A percentile compares a stretch with the other conserved stretches of the same genome.
phyloP scores from a whole-genome alignment of 2,797 vertebrate genomes.

The Muscicapa comitata region DNA sequence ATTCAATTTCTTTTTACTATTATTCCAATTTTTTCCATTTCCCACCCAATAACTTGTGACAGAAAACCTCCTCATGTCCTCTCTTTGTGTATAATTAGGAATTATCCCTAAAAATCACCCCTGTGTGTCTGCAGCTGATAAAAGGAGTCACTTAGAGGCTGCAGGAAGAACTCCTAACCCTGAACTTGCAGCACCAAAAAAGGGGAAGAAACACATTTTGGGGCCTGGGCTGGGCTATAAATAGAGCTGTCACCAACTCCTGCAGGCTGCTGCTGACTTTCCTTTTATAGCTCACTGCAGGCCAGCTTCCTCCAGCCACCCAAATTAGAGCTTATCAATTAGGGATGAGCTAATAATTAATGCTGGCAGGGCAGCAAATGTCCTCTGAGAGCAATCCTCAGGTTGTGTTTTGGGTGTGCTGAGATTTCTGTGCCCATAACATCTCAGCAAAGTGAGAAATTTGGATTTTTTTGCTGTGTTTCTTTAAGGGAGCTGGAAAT shows the following conservation, averaged over 20 bases:
- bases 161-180: not conserved
- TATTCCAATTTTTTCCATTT: not conserved
- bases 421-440: rapidly evolving
- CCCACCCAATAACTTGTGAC: not conserved
- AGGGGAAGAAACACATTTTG: not conserved
- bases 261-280: not conserved
- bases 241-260: constrained; percentile 8
- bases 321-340: constrained; percentile 11
- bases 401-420: not conserved
- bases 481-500: not conserved
- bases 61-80: not conserved
- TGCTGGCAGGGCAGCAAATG: constrained; percentile 11
- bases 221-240: not conserved
- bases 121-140: not conserved
- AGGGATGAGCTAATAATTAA: constrained; percentile 6
- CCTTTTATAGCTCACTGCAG: constrained; percentile 26
- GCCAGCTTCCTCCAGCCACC: constrained; percentile 17
- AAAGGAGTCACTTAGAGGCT: not conserved
- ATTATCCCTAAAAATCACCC: not conserved
- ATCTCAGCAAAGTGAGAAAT: not conserved
- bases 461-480: not conserved
- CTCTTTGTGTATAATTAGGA: not conserved
- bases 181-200: not conserved
- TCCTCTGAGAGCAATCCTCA: not conserved
- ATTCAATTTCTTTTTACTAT: not conserved